phyloP scores from a whole-genome alignment of 2,113 vertebrate genomes.

The Eolophus roseicapilla region DNA sequence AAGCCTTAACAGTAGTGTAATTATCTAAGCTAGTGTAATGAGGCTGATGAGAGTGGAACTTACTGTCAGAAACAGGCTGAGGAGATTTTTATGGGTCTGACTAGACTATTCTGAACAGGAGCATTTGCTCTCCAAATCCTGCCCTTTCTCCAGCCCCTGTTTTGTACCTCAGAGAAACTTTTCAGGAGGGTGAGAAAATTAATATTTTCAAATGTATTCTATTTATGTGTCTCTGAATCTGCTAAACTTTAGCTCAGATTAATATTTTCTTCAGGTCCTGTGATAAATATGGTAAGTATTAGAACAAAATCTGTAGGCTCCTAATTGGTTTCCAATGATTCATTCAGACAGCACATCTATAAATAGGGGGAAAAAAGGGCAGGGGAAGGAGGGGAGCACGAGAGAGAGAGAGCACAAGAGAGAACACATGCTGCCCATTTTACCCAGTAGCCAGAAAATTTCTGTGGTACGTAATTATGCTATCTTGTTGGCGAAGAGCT shows the following conservation, averaged over 20 bases:
- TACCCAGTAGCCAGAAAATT: background rate
- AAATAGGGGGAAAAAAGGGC: background rate
- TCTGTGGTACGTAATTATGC: background rate
- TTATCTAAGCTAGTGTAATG: background rate
- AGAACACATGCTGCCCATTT: background rate
- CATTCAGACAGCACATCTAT: background rate
- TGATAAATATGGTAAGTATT: background rate
- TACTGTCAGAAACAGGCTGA: background rate
- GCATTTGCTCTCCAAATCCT: background rate
- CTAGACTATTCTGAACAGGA: background rate
- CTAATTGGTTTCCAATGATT: background rate
- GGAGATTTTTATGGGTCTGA: background rate
- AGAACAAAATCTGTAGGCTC: background rate
- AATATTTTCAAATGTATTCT: background rate
- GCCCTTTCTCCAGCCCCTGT: background rate
- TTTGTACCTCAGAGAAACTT: background rate
- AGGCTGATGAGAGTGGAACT: background rate
- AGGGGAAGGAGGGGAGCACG: background rate
- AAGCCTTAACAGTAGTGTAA: background rate
- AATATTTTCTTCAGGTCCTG: background rate
- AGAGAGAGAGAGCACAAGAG: background rate
- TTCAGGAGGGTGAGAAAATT: background rate
- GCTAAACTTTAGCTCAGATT: background rate
- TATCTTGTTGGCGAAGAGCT: background rate
- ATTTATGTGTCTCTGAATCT: background rate